phyloP scores from a whole-genome alignment of 2,113 vertebrate genomes.

The Corythoichthys haematopterus region DNA sequence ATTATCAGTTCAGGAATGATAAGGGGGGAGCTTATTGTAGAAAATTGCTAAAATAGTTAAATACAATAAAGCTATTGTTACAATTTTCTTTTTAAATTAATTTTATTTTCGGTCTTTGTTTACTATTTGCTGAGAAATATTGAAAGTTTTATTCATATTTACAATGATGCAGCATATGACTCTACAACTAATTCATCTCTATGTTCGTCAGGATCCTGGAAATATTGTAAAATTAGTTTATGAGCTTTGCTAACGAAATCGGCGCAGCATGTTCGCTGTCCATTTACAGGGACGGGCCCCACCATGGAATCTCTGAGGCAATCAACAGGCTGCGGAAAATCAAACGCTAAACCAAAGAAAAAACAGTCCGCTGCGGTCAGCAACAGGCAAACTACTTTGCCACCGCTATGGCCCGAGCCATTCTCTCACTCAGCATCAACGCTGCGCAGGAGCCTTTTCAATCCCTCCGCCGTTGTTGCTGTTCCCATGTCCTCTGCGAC shows the following conservation, averaged over 20 bases:
- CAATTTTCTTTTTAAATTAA: not conserved
- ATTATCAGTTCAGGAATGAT: not conserved
- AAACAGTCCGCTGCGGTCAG: not conserved
- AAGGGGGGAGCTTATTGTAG: not conserved
- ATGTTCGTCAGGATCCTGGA: not conserved
- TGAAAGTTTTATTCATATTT: not conserved
- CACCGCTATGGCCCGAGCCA: slow-evolving; percentile 4
- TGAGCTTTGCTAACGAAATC: slow-evolving; percentile 20
- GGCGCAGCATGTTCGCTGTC: slow-evolving; percentile 33
- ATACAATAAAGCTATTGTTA: not conserved
- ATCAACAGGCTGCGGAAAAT: slow-evolving; percentile 1
- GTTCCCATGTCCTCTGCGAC: not conserved
- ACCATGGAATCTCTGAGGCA: not conserved
- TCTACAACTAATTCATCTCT: not conserved
- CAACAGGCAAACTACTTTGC: slow-evolving; percentile 20
- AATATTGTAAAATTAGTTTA: not conserved
- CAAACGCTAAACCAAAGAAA: slow-evolving; percentile 17
- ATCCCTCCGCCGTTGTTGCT: not conserved
- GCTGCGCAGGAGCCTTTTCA: slow-evolving; percentile 2
- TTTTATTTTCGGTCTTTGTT: not conserved
- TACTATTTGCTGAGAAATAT: not conserved
- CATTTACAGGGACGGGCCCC: not conserved
- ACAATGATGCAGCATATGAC: not conserved
- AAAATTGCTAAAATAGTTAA: not conserved
- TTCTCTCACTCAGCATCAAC: slow-evolving; percentile 10